Conservation (phyloP, 2,888 invertebrate species). For the Agapostemon virescens region DNA sequence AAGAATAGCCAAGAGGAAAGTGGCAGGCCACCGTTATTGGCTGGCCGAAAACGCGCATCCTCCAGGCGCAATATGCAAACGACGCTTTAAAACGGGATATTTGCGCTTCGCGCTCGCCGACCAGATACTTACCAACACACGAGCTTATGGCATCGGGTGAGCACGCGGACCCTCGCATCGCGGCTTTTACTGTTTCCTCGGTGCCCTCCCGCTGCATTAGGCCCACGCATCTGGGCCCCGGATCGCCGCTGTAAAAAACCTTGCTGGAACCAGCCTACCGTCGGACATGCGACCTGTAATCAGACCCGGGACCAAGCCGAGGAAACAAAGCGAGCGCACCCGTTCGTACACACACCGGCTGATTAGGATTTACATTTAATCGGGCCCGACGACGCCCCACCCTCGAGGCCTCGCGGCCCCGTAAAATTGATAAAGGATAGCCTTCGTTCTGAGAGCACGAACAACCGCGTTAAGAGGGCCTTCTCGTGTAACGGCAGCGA, state of each 20-base stretch:
- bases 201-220: constrained; percentile 45
- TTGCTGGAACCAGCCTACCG: constrained; percentile 17
- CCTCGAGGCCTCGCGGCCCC: constrained; percentile 3
- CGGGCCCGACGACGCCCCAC: constrained; percentile 8
- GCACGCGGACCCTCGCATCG: not conserved
- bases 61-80: constrained; percentile 74
- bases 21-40: constrained; percentile 71
- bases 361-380: constrained; percentile 55
- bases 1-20: constrained; percentile 65
- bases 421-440: constrained; percentile 50
- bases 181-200: constrained; percentile 27
- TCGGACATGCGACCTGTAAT: constrained; percentile 48
- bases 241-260: constrained; percentile 41
- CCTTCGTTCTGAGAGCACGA: not conserved
- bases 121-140: constrained; percentile 28
- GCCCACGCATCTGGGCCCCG: constrained; percentile 57
- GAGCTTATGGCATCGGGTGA: not conserved
- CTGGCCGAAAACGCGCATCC: constrained; percentile 70
- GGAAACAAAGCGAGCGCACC: constrained; percentile 23
- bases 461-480: not conserved
- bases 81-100: constrained; percentile 78
- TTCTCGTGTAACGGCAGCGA: no score
- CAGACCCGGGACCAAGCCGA: constrained; percentile 26
- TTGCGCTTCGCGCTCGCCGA: constrained; percentile 70
- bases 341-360: constrained; percentile 1